Percentiles rank a stretch among this genome's conserved stretches.
Conservation (phyloP, 2,113 vertebrate species). For the Channa argus region DNA sequence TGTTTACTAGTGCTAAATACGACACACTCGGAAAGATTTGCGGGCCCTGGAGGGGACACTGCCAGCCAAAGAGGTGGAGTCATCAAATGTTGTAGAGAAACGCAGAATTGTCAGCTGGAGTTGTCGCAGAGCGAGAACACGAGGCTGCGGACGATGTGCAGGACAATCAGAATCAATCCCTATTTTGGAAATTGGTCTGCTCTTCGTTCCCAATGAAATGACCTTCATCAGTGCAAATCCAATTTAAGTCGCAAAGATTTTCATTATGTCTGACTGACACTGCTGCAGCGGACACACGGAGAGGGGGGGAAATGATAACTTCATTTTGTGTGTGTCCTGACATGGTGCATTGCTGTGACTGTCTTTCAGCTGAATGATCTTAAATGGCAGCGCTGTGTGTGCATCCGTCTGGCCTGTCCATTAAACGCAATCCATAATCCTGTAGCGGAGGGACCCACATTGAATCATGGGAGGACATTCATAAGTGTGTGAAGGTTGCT, state of each 20-base stretch:
- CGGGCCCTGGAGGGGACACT: not conserved
- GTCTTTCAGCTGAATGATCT: constrained; percentile 7
- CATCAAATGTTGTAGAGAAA: constrained; percentile 1
- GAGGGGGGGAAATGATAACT: not conserved
- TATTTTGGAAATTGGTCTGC: constrained; percentile 37
- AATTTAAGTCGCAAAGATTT: constrained; percentile 54
- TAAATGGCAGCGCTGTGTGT: not conserved
- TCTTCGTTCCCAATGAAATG: constrained; percentile 23
- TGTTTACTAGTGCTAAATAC: not conserved
- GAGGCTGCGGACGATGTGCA: constrained; percentile 1
- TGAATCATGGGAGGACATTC: too few relatives aligned
- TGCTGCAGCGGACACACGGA: not conserved
- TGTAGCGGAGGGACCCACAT: too few relatives aligned
- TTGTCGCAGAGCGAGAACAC: not conserved
- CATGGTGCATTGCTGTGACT: not conserved
- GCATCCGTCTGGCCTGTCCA: not conserved
- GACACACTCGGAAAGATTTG: not conserved
- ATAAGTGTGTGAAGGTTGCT: too few relatives aligned
- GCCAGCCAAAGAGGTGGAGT: not conserved
- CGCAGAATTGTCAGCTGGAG: not conserved
- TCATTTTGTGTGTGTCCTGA: constrained; percentile 22
- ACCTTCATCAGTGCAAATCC: constrained; percentile 64
- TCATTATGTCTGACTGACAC: constrained; percentile 31
- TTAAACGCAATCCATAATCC: too few relatives aligned
- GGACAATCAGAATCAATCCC: constrained; percentile 42